Evolutionary conservation across 2,888 invertebrate species (phyloP).

Genomic region (Toxonevra muliebris): DNA sequence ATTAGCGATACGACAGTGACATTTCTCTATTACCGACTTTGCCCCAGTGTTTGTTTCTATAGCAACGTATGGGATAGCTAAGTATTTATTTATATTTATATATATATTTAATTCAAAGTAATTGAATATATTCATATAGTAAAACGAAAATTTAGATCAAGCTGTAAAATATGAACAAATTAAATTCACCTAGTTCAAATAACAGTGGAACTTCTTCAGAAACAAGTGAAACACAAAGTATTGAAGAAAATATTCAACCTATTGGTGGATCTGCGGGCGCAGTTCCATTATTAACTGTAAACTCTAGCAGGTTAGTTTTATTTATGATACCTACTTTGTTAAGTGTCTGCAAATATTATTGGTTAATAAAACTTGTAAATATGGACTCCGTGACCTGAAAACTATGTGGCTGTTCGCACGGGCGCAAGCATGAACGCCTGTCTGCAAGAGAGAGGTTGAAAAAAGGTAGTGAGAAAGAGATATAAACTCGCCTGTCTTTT

Average conservation of each 20-base stretch:
- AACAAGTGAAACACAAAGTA: constrained; percentile 60
- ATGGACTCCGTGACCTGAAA: too few species aligned
- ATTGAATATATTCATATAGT: constrained; percentile 3
- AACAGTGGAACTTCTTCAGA: constrained; percentile 61
- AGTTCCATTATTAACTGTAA: constrained; percentile 26
- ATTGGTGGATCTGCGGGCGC: constrained; percentile 32
- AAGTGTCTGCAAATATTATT: too few species aligned
- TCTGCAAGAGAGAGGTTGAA: too few species aligned
- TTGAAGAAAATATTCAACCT: constrained; percentile 51
- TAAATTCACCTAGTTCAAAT: constrained; percentile 43
- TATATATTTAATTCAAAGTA: neutral
- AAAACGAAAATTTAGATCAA: constrained; percentile 27
- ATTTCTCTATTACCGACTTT: too few species aligned
- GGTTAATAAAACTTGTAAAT: too few species aligned
- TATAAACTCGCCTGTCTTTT: too few species aligned
- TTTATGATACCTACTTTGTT: neutral
- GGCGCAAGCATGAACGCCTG: too few species aligned
- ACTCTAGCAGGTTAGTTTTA: constrained; percentile 31
- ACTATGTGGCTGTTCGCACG: too few species aligned
- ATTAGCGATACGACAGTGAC: too few species aligned
- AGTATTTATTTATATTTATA: constrained; percentile 4
- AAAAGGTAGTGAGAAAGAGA: too few species aligned
- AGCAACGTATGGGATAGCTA: neutral
- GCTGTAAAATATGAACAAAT: constrained; percentile 40
- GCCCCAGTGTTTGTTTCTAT: neutral